Conservation (phyloP, 1,140 invertebrate genomes). For the Hycleus phaleratus region DNA sequence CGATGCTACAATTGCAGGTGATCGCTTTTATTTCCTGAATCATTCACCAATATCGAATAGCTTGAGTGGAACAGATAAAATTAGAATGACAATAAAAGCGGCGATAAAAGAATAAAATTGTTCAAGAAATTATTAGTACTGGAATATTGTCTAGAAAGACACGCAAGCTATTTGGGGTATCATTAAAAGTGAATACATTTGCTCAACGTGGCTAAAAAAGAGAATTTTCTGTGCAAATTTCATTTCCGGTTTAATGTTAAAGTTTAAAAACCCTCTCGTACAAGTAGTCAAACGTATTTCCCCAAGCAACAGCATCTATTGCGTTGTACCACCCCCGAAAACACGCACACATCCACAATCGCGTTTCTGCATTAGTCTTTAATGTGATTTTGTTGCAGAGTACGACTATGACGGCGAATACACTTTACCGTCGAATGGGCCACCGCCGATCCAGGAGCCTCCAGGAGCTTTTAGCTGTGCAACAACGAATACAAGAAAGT, state of each 20-base stretch:
- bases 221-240: no score
- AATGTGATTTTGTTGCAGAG: constrained; percentile 27
- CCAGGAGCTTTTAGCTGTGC: constrained; percentile 32
- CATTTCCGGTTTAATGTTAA: no score
- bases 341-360: neutral
- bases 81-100: no score
- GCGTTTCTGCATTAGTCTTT: constrained; percentile 7
- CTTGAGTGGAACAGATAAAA: no score
- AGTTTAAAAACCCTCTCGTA: no score
- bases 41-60: neutral
- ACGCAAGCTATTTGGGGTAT: no score
- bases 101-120: no score
- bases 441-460: constrained; percentile 34
- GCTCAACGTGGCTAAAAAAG: no score
- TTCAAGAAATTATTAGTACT: no score
- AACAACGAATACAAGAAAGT: constrained; percentile 7
- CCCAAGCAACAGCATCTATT: neutral
- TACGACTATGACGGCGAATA: constrained; percentile 37
- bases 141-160: no score
- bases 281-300: no score
- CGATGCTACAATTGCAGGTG: constrained; percentile 25
- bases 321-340: neutral
- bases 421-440: constrained; percentile 35
- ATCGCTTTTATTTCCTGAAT: neutral
- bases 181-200: no score